Evolutionary conservation across 53 echinoderm and acorn worm species (phyloP).

Genomic region (Echinometra lucunter): DNA sequence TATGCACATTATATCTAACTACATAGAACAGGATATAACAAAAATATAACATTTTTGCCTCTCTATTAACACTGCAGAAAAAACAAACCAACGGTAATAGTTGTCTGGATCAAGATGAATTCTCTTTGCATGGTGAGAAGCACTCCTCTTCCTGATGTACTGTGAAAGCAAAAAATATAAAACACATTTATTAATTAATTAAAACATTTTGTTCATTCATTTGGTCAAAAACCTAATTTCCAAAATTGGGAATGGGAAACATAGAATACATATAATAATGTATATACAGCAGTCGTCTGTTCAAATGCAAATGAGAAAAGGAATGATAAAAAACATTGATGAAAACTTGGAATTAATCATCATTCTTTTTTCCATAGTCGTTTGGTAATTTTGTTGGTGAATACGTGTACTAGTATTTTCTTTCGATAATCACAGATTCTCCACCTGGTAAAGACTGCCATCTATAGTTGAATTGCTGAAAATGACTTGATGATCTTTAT

Average conservation of each 20-base stretch:
- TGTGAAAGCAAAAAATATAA: background rate
- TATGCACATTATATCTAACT: background rate
- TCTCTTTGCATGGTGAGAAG: background rate
- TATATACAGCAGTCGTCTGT: too few species aligned
- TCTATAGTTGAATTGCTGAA: background rate
- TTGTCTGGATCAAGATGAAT: constrained; percentile 18
- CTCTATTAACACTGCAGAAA: background rate
- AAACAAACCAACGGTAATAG: background rate
- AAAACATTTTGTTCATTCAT: background rate
- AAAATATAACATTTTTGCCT: background rate
- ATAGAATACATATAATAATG: too few species aligned
- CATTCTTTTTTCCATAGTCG: too few species aligned
- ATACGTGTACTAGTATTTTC: too few species aligned
- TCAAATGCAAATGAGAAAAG: too few species aligned
- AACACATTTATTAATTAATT: background rate
- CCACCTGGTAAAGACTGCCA: background rate
- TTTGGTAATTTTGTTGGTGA: too few species aligned
- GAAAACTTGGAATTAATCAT: too few species aligned
- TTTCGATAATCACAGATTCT: too few species aligned
- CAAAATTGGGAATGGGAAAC: background rate
- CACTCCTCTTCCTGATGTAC: background rate
- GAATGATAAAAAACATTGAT: too few species aligned
- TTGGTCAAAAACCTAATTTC: background rate
- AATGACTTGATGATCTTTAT: background rate
- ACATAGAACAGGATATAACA: background rate